These are phyloP conservation scores for Anser cygnoides DNA, from an alignment of 2,113 vertebrate genomes.

Conservation along the genomic window DNA sequence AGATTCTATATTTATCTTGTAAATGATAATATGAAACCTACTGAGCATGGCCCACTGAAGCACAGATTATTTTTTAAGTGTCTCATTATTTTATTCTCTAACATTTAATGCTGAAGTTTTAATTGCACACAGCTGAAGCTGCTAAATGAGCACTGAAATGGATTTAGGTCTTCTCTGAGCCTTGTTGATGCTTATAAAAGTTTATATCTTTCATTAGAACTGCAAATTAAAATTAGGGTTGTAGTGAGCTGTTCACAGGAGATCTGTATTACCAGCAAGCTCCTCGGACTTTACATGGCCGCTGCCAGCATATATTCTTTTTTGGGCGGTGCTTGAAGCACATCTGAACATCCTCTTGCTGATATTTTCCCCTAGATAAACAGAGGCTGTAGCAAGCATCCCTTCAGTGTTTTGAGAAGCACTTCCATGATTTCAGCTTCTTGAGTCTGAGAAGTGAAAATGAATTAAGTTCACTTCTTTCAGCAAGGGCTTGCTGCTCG, in stretches of 20 bases:
- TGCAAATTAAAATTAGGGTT: constrained; percentile 47
- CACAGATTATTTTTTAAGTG: constrained; percentile 91
- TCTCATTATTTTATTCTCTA: constrained; percentile 92
- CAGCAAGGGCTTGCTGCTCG: neutral
- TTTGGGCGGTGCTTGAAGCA: neutral
- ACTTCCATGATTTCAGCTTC: neutral
- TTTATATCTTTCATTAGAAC: constrained; percentile 74
- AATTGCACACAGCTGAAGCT: constrained; percentile 81
- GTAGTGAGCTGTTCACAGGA: neutral
- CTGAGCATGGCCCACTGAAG: constrained; percentile 81
- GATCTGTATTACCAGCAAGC: neutral
- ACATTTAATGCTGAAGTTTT: constrained; percentile 88
- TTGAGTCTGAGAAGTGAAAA: neutral
- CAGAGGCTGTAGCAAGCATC: neutral
- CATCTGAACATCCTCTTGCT: neutral
- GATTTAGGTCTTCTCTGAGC: constrained; percentile 74
- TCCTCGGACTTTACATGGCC: neutral
- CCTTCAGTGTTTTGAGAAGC: neutral
- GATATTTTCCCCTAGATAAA: neutral
- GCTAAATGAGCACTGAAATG: constrained; percentile 87
- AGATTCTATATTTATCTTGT: constrained; percentile 34
- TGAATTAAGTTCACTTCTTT: neutral
- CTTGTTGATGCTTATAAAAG: constrained; percentile 76
- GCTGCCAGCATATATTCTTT: neutral
- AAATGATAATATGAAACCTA: constrained; percentile 39